Evolutionary conservation across 2,797 vertebrate genomes (phyloP).

Genomic region (Eremophila alpestris): DNA sequence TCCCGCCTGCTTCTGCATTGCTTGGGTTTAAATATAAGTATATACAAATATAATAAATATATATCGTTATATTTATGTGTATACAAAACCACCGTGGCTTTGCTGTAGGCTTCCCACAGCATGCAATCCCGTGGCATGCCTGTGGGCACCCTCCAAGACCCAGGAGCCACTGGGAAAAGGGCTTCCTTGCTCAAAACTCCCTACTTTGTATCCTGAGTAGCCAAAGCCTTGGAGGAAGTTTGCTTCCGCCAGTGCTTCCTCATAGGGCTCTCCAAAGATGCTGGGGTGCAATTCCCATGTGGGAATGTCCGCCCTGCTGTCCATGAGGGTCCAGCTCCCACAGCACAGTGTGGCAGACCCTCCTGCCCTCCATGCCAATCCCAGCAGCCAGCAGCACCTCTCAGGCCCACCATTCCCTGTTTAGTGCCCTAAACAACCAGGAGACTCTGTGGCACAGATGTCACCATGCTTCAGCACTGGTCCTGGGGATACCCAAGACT

Average conservation of each 20-base stretch:
- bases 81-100: not conserved
- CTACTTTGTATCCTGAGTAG: not conserved
- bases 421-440: not conserved
- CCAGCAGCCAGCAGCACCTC: not conserved
- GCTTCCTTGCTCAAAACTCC: not conserved
- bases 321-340: not conserved
- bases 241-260: not conserved
- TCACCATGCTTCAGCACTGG: rapidly evolving
- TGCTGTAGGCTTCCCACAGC: not conserved
- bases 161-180: not conserved
- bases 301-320: not conserved
- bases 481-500: not conserved
- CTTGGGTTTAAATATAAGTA: not conserved
- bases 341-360: not conserved
- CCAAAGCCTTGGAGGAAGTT: not conserved
- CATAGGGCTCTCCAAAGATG: not conserved
- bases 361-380: not conserved
- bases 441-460: not conserved
- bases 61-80: not conserved
- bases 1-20: not conserved
- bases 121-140: not conserved
- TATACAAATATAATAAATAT: not conserved
- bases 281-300: not conserved
- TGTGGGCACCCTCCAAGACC: not conserved
- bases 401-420: not conserved